A percentile compares a stretch with the other conserved stretches of the same genome.
Conservation (phyloP, 2,113 vertebrate species). For the Etheostoma spectabile region DNA sequence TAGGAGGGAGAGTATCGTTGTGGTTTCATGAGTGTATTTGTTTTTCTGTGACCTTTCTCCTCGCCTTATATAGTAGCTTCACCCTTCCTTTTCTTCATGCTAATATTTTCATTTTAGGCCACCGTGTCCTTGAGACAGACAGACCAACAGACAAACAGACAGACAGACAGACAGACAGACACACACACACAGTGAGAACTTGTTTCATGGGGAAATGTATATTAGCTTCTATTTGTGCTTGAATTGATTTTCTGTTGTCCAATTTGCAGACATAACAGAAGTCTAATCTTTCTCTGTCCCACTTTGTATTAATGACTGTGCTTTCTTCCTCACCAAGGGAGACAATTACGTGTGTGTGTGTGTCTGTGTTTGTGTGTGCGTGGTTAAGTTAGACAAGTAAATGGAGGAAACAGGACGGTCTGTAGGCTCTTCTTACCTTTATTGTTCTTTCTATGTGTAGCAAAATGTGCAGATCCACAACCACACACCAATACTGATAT, state of each 20-base stretch:
- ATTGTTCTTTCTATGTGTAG: neutral
- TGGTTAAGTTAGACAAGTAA: constrained; percentile 31
- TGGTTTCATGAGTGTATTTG: neutral
- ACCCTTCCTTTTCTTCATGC: neutral
- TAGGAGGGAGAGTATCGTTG: neutral
- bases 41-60: neutral
- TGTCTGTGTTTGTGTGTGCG: constrained; percentile 14
- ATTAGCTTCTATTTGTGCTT: constrained; percentile 58
- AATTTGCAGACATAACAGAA: constrained; percentile 60
- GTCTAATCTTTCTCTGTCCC: constrained; percentile 42
- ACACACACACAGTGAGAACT: constrained; percentile 2
- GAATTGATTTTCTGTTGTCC: constrained; percentile 65
- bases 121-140: neutral
- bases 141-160: neutral
- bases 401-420: constrained; percentile 16
- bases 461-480: constrained; percentile 13
- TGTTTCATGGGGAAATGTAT: constrained; percentile 55
- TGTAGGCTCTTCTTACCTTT: constrained; percentile 4
- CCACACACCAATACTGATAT: neutral
- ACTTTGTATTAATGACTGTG: constrained; percentile 55
- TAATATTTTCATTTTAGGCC: constrained; percentile 1
- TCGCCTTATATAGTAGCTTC: neutral
- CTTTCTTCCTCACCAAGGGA: constrained; percentile 32
- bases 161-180: neutral
- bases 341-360: constrained; percentile 25